Percentiles rank a stretch among this genome's conserved stretches.
phyloP scores from a whole-genome alignment of 2,888 invertebrate genomes.

The Pseudanteris insignis region DNA sequence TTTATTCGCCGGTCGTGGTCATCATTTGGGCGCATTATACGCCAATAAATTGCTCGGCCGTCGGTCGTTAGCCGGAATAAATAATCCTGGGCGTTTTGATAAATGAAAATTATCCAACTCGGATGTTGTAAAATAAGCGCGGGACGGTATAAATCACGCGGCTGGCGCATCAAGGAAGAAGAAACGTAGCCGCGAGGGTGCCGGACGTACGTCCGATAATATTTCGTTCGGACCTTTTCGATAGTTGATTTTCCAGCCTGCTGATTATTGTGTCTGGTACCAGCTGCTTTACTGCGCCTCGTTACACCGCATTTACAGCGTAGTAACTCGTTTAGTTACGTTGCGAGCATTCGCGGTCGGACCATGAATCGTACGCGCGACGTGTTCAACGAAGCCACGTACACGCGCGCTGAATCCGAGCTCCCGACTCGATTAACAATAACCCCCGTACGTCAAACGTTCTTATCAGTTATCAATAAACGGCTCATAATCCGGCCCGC shows the following conservation, averaged over 20 bases:
- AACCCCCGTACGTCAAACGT: slow-evolving; percentile 18
- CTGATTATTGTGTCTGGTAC: slow-evolving; percentile 53
- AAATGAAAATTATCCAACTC: slow-evolving; percentile 32
- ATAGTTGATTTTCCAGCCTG: slow-evolving; percentile 45
- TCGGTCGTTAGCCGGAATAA: slow-evolving; percentile 48
- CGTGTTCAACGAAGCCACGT: slow-evolving; percentile 42
- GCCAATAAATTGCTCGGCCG: slow-evolving; percentile 52
- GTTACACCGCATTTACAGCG: slow-evolving; percentile 48
- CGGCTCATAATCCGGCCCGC: no score
- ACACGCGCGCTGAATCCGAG: slow-evolving; percentile 23
- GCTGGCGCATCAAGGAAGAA: slow-evolving; percentile 5
- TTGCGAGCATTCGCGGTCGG: slow-evolving; percentile 50
- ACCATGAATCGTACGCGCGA: slow-evolving; percentile 48
- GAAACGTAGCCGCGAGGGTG: no score
- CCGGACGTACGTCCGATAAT: not conserved
- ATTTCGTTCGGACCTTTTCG: slow-evolving; percentile 14
- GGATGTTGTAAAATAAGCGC: slow-evolving; percentile 15
- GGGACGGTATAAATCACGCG: slow-evolving; percentile 15
- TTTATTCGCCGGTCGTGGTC: slow-evolving; percentile 41
- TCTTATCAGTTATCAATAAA: not conserved
- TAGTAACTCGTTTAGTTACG: slow-evolving; percentile 53
- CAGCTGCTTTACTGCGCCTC: slow-evolving; percentile 39
- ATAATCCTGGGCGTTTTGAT: slow-evolving; percentile 21
- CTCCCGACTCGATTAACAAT: slow-evolving; percentile 39
- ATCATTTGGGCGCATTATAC: slow-evolving; percentile 54